These are phyloP conservation scores for Cosmorhoe ocellata DNA, from an alignment of 2,888 invertebrate species.

Conservation along the genomic window DNA sequence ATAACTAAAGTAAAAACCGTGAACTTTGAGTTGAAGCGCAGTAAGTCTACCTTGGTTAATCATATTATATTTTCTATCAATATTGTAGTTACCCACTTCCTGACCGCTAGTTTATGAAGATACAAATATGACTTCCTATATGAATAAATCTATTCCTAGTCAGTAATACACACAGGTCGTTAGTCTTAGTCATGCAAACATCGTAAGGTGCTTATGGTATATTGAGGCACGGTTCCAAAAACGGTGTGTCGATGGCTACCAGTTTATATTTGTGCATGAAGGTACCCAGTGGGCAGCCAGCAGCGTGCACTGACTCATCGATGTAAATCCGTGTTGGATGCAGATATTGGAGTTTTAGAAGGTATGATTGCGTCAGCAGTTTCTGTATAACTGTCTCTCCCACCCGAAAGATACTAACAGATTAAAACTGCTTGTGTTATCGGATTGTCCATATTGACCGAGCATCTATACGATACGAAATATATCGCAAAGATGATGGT, in stretches of 20 bases:
- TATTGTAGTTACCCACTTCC: slow-evolving; percentile 1
- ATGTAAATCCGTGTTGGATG: slow-evolving; percentile 20
- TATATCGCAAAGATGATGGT: too few species aligned
- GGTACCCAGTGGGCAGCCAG: slow-evolving; percentile 25
- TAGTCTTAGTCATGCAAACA: slow-evolving; percentile 37
- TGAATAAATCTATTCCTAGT: slow-evolving; percentile 15
- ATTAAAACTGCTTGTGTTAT: not conserved
- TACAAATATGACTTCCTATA: slow-evolving; percentile 9
- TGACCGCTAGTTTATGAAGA: slow-evolving; percentile 1
- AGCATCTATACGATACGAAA: too few species aligned
- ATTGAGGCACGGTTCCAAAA: slow-evolving; percentile 35
- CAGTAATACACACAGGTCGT: slow-evolving; percentile 13
- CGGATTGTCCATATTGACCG: too few species aligned
- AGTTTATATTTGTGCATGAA: slow-evolving; percentile 33
- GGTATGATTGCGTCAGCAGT: slow-evolving; percentile 15
- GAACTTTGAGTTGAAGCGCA: slow-evolving; percentile 22
- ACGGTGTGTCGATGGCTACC: slow-evolving; percentile 28
- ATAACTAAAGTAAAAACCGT: slow-evolving; percentile 22
- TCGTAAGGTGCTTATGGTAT: slow-evolving; percentile 20
- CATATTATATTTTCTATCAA: slow-evolving; percentile 1
- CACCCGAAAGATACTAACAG: not conserved
- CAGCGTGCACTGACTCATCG: slow-evolving; percentile 37
- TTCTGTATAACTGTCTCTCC: not conserved
- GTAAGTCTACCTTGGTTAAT: slow-evolving; percentile 6
- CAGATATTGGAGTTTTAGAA: slow-evolving; percentile 11